phyloP scores from a whole-genome alignment of 2,113 vertebrate genomes.

The Mohoua ochrocephala region DNA sequence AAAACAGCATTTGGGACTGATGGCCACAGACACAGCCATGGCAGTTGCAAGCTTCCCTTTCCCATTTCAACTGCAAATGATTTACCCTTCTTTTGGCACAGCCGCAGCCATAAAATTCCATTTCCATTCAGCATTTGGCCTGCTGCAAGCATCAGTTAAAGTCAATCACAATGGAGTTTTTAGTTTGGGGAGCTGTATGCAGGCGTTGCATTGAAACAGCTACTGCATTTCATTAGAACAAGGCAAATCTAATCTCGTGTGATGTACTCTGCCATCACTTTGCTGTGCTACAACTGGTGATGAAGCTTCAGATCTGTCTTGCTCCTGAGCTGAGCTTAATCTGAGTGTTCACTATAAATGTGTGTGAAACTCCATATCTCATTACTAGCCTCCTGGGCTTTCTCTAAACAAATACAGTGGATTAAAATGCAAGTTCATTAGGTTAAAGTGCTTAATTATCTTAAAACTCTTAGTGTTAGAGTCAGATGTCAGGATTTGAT shows the following conservation, averaged over 20 bases:
- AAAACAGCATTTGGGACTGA: neutral
- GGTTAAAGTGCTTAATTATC: constrained; percentile 63
- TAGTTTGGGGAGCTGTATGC: neutral
- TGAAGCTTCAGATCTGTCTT: neutral
- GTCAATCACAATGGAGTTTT: neutral
- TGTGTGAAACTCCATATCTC: neutral
- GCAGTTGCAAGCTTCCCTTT: neutral
- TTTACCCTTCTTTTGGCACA: neutral
- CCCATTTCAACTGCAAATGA: neutral
- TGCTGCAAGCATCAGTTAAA: neutral
- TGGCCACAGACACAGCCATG: neutral
- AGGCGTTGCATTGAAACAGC: neutral
- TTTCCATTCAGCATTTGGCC: neutral
- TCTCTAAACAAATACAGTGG: constrained; percentile 9
- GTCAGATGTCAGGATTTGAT: constrained; percentile 50
- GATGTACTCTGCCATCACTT: neutral
- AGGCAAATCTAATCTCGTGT: neutral
- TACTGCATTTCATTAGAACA: neutral
- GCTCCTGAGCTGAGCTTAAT: neutral
- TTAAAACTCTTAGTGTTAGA: constrained; percentile 44
- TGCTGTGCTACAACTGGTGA: neutral
- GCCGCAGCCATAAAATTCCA: neutral
- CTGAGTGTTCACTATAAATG: neutral
- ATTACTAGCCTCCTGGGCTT: neutral
- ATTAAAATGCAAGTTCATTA: constrained; percentile 53